Base-by-base conservation (phyloP, 2,797 vertebrate genomes). In the Crax fasciolata region DNA sequence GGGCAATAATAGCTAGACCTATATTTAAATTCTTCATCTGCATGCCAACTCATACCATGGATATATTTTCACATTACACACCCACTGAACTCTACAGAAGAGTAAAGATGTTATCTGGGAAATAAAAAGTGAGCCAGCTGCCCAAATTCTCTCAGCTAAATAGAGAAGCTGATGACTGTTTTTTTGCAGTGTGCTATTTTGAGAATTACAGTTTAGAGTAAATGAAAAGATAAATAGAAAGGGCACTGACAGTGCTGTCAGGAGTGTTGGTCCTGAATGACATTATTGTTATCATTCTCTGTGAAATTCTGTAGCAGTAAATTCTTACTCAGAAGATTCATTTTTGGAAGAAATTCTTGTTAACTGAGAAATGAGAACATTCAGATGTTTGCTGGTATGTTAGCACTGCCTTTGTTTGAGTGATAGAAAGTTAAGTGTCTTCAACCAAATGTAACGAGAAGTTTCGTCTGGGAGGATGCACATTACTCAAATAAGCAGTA, bases 1-100 rank as follows among this genome's bases (percentile, higher is more conserved):
- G 12, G 30, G 39, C 58, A 91, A 58, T 58, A 89, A 81, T 78
- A 94, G 2, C 28, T 78, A 39, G 46, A n/a, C 10, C 66, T 89
- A 58, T 89, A 80, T 93, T 93, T 91, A 89, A 92, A 68, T 79
- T 91, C 13, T 73, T 74, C 61, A n/a, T 72, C 49, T 62, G 25
- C 67, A 89, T 89, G 49, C 38, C 39, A 78, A 1, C 55, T 83
- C 59, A n/a, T 89, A 59, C 39, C 43, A 63, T 16, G 59, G 32
- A 19, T 83, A 54, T 19, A 6, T 83, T 86, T 91, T 68, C 66
- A 11, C 8, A 11, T 79, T 81, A 27, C 6, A 17, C 9, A 30
- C 48, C 20, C 35, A 13, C 7, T 87, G 70, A 93, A 84, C 54
- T 66, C 43, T 55, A 18, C 30, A 63, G 51, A 52, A 86, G 49